Percentiles rank a stretch among this genome's conserved stretches.
Conservation (phyloP, 1,140 invertebrate genomes). For the Listronotus oregonensis region DNA sequence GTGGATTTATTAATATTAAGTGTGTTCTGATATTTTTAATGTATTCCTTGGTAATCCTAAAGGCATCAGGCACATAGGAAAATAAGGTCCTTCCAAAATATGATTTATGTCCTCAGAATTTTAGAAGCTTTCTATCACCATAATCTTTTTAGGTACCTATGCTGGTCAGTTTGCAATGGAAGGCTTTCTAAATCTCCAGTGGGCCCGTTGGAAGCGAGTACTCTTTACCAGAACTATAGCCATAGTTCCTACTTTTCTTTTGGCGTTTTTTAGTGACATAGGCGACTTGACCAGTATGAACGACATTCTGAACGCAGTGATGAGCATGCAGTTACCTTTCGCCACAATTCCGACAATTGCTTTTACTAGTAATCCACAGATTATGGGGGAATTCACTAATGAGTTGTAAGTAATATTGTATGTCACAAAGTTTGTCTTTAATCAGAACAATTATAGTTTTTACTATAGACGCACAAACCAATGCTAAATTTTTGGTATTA, state of each 20-base stretch:
- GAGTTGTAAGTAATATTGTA: constrained; percentile 64
- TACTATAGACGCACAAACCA: too few species aligned
- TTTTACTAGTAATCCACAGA: constrained; percentile 79
- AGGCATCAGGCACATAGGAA: too few species aligned
- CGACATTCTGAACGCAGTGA: constrained; percentile 87
- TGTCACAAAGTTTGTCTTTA: not conserved
- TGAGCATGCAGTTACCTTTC: constrained; percentile 85
- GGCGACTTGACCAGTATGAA: constrained; percentile 85
- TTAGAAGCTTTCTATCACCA: too few species aligned
- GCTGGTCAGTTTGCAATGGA: constrained; percentile 82
- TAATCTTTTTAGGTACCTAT: constrained; percentile 61
- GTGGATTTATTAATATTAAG: too few species aligned
- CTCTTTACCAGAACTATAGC: constrained; percentile 86
- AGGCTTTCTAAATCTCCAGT: constrained; percentile 88
- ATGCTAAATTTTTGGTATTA: too few species aligned
- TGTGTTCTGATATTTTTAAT: too few species aligned
- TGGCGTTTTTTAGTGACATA: constrained; percentile 78
- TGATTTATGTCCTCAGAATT: too few species aligned
- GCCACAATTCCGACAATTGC: constrained; percentile 89
- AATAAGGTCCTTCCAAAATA: too few species aligned
- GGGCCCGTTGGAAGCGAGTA: constrained; percentile 89
- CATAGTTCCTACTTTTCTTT: constrained; percentile 84
- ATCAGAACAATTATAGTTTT: too few species aligned
- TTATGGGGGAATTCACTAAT: constrained; percentile 88
- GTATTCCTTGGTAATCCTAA: too few species aligned